Evolutionary conservation across 2,113 vertebrate genomes (phyloP).

Genomic region (Amphiprion percula): DNA sequence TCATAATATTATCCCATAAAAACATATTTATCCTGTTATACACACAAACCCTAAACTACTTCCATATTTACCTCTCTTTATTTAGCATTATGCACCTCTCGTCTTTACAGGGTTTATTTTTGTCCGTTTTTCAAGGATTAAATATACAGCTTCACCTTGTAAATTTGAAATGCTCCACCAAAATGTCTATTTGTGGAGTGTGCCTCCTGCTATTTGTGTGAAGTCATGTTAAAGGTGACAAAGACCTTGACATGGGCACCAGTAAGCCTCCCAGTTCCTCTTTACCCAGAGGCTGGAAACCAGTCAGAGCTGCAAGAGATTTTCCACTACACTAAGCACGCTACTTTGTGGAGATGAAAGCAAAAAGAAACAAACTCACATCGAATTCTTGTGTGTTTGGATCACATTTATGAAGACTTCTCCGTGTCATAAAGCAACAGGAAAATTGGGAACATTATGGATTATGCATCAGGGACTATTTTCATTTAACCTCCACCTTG

Average conservation of each 20-base stretch:
- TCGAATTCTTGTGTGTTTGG: background rate
- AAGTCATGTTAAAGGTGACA: slow-evolving; percentile 63
- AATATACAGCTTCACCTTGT: slow-evolving; percentile 39
- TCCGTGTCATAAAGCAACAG: background rate
- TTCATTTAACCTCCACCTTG: background rate
- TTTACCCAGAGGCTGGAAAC: slow-evolving; percentile 30
- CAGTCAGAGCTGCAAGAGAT: slow-evolving; percentile 2
- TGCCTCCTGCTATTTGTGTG: slow-evolving; percentile 44
- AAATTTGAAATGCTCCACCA: slow-evolving; percentile 41
- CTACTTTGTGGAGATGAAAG: slow-evolving; percentile 4
- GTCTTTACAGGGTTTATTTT: slow-evolving; percentile 32
- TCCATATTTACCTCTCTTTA: slow-evolving; percentile 25
- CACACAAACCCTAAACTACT: slow-evolving; percentile 3
- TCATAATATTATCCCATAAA: slow-evolving; percentile 44
- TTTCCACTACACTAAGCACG: slow-evolving; percentile 36
- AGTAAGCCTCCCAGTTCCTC: slow-evolving; percentile 38
- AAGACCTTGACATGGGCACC: slow-evolving; percentile 64
- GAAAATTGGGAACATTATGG: background rate
- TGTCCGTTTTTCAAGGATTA: slow-evolving; percentile 14
- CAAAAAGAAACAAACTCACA: background rate
- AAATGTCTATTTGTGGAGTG: slow-evolving; percentile 51
- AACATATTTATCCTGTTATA: slow-evolving; percentile 33
- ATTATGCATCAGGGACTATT: slow-evolving; percentile 9
- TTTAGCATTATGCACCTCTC: slow-evolving; percentile 22
- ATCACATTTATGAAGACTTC: background rate